A percentile compares a stretch with the other conserved stretches of the same genome.
Conservation (phyloP, 1,140 invertebrate species). For the Dendroctonus ponderosae region DNA sequence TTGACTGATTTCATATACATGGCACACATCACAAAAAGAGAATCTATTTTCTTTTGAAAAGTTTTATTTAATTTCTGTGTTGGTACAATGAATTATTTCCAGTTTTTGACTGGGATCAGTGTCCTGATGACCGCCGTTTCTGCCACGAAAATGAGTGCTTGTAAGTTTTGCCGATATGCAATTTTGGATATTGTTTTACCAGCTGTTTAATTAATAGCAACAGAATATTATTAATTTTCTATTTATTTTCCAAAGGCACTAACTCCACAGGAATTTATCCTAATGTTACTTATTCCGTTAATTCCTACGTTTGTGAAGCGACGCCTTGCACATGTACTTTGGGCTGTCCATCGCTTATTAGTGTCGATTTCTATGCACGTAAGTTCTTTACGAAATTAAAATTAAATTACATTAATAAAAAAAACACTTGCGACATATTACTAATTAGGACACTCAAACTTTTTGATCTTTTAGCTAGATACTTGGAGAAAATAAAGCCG, state of each 20-base stretch:
- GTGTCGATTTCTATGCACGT: slow-evolving; percentile 17
- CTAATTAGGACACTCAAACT: too few species aligned
- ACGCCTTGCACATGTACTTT: slow-evolving; percentile 12
- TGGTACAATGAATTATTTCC: too few species aligned
- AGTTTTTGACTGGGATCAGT: background rate
- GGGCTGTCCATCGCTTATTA: slow-evolving; percentile 16
- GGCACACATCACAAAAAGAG: too few species aligned
- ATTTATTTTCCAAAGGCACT: slow-evolving; percentile 4
- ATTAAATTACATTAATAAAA: background rate
- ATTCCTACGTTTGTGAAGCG: slow-evolving; percentile 21
- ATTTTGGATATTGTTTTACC: background rate
- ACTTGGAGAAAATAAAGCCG: slow-evolving; percentile 31
- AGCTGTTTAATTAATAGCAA: background rate
- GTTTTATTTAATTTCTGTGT: too few species aligned
- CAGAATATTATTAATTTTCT: background rate
- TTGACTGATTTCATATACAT: too few species aligned
- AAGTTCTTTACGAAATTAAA: background rate
- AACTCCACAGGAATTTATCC: slow-evolving; percentile 17
- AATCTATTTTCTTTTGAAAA: too few species aligned
- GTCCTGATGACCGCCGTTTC: background rate
- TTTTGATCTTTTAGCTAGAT: slow-evolving; percentile 21
- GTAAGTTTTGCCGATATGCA: background rate
- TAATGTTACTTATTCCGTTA: slow-evolving; percentile 21
- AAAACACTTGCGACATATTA: too few species aligned
- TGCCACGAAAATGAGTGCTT: slow-evolving; percentile 6